A percentile compares a stretch with the other conserved stretches of the same genome.
Conservation (phyloP, 1,140 invertebrate genomes). For the Neodiprion pinetum region DNA sequence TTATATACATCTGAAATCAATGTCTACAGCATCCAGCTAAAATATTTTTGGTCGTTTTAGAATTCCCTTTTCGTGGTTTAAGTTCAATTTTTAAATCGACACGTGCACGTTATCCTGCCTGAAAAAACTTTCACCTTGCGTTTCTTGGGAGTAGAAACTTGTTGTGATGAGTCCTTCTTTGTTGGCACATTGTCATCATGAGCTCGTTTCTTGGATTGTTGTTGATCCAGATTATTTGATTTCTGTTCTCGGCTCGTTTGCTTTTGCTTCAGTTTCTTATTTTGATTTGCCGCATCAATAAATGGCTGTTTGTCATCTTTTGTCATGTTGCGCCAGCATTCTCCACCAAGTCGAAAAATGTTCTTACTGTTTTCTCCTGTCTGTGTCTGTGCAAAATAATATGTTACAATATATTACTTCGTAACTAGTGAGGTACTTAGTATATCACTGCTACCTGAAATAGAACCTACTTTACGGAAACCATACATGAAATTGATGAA, state of each 20-base stretch:
- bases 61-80: no score
- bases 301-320: constrained; percentile 44
- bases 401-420: not conserved
- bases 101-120: no score
- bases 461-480: constrained; percentile 40
- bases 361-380: constrained; percentile 26
- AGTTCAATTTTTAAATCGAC: no score
- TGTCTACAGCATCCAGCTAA: no score
- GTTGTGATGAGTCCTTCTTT: not conserved
- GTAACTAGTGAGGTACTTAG: constrained; percentile 4
- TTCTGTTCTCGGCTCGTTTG: not conserved
- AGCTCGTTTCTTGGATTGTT: not conserved
- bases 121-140: not conserved
- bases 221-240: not conserved
- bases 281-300: constrained; percentile 36
- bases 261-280: constrained; percentile 24
- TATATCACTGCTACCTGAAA: not conserved
- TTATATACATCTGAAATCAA: no score
- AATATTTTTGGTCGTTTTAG: no score
- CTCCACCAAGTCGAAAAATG: constrained; percentile 40
- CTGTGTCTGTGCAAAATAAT: constrained; percentile 20
- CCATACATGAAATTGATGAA: constrained; percentile 48
- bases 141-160: not conserved
- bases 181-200: not conserved
- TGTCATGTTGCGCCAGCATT: constrained; percentile 45